These are phyloP conservation scores for Macrosiphum euphorbiae DNA, from an alignment of 2,888 invertebrate species.

Conservation along the genomic window DNA sequence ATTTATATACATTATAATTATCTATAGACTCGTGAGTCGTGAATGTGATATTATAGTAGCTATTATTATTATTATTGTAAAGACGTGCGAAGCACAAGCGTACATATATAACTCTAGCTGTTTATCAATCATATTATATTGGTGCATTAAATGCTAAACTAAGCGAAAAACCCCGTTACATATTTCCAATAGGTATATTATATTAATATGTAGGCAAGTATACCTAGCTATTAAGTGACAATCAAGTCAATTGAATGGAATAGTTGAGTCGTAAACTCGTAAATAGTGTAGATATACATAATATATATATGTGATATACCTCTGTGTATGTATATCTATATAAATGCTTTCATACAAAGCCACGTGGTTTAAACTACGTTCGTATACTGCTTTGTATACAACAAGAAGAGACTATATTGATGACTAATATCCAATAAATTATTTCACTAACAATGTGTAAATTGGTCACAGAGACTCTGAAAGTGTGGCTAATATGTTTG, in stretches of 20 bases:
- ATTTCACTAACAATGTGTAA: conserved; percentile 29
- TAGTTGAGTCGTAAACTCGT: neutral
- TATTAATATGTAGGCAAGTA: neutral
- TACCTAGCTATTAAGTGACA: neutral
- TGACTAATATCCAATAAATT: conserved; percentile 28
- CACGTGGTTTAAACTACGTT: neutral
- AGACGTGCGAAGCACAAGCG: too few relatives aligned
- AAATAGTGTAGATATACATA: neutral
- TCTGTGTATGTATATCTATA: neutral
- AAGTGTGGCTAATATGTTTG: conserved; percentile 41
- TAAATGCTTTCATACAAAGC: neutral
- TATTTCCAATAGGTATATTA: neutral
- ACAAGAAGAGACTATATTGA: neutral
- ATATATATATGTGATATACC: neutral
- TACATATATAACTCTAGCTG: too few relatives aligned
- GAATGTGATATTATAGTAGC: too few relatives aligned
- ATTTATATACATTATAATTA: too few relatives aligned
- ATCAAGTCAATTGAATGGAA: neutral
- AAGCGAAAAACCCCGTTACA: conserved; percentile 16
- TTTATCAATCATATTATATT: neutral
- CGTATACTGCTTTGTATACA: neutral
- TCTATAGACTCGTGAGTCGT: neutral
- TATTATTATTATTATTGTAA: too few relatives aligned
- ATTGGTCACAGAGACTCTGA: conserved; percentile 45
- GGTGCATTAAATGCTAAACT: neutral